A percentile compares a stretch with the other conserved stretches of the same genome.
Evolutionary conservation across 1,140 invertebrate genomes (phyloP).

Genomic region (Musca vetustissima): DNA sequence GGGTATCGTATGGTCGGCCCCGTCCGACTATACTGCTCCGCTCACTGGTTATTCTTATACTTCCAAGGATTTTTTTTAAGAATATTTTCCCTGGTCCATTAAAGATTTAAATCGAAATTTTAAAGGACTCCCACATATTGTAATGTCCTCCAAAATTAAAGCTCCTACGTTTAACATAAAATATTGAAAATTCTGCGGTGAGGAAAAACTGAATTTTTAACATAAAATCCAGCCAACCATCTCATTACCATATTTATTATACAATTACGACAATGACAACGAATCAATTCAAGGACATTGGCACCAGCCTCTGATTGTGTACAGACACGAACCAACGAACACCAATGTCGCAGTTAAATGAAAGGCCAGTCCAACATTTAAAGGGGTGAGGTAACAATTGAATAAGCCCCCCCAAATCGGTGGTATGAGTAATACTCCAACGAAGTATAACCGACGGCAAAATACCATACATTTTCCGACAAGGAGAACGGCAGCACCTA

Average conservation of each 20-base stretch:
- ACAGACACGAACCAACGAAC: no score
- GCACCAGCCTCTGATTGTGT: no score
- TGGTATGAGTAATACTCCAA: no score
- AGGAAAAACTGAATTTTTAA: background rate
- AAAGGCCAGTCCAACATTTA: background rate
- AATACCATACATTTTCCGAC: no score
- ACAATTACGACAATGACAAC: constrained; percentile 21
- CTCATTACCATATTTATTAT: constrained; percentile 22
- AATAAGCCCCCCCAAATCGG: no score
- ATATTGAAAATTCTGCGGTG: background rate
- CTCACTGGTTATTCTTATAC: no score
- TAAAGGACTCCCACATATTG: no score
- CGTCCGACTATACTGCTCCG: no score
- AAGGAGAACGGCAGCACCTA: background rate
- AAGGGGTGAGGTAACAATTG: background rate
- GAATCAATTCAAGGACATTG: constrained; percentile 20
- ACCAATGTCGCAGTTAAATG: background rate
- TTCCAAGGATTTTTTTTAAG: no score
- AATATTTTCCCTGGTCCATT: no score
- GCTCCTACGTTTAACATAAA: background rate
- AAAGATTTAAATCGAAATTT: no score
- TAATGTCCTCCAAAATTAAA: background rate
- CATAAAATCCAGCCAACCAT: constrained; percentile 2
- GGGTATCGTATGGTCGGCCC: no score
- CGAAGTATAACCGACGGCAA: background rate